Conservation (phyloP, 2,888 invertebrate genomes). For the Latrodectus elegans region DNA sequence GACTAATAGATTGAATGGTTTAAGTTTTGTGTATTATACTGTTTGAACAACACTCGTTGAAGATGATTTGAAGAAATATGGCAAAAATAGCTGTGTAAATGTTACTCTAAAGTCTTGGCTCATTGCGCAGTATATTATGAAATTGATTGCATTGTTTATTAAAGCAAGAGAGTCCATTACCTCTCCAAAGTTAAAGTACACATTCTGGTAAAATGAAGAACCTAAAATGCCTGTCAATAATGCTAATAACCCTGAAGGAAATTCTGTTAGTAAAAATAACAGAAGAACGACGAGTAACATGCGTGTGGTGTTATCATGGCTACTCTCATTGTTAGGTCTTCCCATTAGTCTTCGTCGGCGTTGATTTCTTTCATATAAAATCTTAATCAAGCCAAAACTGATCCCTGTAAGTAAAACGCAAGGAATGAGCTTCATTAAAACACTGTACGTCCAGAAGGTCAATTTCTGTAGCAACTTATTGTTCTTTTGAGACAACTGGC, state of each 20-base stretch:
- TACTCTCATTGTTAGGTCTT: conserved; percentile 41
- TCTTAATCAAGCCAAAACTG: conserved; percentile 74
- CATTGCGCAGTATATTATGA: conserved; percentile 94
- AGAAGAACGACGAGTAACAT: conserved; percentile 92
- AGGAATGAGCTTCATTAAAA: conserved; percentile 92
- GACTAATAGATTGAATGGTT: no score
- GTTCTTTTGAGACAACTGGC: conserved; percentile 79
- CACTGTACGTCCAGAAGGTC: conserved; percentile 94
- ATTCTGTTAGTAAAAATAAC: conserved; percentile 90
- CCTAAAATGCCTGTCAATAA: conserved; percentile 86
- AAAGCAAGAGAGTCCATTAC: conserved; percentile 92
- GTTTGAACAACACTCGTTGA: background rate
- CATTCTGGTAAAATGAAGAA: conserved; percentile 79
- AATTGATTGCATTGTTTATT: conserved; percentile 93
- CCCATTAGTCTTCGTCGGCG: conserved; percentile 69
- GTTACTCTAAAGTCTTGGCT: conserved; percentile 88
- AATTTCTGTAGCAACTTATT: conserved; percentile 78
- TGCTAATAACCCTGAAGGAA: conserved; percentile 86
- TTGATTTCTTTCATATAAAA: conserved; percentile 71
- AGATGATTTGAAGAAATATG: conserved; percentile 71
- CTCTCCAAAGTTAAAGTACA: conserved; percentile 81
- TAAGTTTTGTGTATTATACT: no score
- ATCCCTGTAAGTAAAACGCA: conserved; percentile 87
- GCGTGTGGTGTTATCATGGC: conserved; percentile 85
- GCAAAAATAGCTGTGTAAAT: conserved; percentile 81